These are phyloP conservation scores for Philypnodon macrostomus DNA, from an alignment of 2,797 vertebrate species.

Conservation along the genomic window DNA sequence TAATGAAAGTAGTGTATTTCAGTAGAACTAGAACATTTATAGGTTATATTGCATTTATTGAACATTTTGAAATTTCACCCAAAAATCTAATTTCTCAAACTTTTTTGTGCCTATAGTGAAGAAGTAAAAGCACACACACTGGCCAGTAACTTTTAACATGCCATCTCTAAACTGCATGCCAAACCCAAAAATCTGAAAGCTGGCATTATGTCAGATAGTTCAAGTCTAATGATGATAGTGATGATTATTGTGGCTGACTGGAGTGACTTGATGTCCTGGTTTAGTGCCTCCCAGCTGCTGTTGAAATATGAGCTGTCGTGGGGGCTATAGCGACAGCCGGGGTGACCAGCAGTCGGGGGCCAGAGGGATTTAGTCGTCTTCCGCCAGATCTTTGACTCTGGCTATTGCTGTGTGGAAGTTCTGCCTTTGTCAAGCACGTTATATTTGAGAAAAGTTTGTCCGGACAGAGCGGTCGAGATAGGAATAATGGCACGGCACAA, in stretches of 20 bases:
- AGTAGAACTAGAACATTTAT: no score
- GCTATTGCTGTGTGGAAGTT: constrained; percentile 42
- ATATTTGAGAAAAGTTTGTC: constrained; percentile 41
- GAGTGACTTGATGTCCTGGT: constrained; percentile 69
- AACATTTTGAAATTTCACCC: no score
- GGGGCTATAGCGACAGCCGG: constrained; percentile 70
- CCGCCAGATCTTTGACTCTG: constrained; percentile 52
- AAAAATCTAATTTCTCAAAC: no score
- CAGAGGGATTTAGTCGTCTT: constrained; percentile 58
- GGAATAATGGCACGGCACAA: constrained; percentile 56
- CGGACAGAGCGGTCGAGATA: constrained; percentile 20
- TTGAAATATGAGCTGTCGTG: constrained; percentile 78
- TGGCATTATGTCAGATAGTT: constrained; percentile 22
- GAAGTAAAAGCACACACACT: no score
- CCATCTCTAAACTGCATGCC: no score
- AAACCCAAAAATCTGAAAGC: no score
- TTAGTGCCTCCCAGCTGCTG: constrained; percentile 66
- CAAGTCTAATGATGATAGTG: constrained; percentile 56
- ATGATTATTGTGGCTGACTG: constrained; percentile 58
- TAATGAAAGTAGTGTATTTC: no score
- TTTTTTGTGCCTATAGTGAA: no score
- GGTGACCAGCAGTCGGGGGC: constrained; percentile 52
- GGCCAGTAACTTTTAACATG: no score
- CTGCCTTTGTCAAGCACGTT: constrained; percentile 34
- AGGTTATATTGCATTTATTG: no score